A percentile compares a stretch with the other conserved stretches of the same genome.
These are phyloP conservation scores for Crocodylus rhombifer DNA, from an alignment of 2,797 vertebrate genomes.

Conservation along the genomic window DNA sequence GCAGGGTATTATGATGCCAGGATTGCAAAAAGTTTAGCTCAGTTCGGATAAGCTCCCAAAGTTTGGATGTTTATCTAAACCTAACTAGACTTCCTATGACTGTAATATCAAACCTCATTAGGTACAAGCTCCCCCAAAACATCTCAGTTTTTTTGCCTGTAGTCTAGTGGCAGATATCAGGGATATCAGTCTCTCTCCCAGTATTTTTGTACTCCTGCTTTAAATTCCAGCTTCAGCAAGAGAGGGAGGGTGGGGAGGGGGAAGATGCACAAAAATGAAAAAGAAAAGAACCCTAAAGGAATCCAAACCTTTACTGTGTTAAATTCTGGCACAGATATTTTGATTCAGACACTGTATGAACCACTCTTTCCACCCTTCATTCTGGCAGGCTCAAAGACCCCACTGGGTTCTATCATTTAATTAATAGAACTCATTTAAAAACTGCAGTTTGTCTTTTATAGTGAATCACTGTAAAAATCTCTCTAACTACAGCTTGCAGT, in stretches of 20 bases:
- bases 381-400: neutral
- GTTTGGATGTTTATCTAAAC: neutral
- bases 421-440: neutral
- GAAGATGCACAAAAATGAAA: neutral
- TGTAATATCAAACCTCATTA: neutral
- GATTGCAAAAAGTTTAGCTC: neutral
- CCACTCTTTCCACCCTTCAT: neutral
- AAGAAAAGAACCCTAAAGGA: neutral
- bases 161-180: neutral
- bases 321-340: neutral
- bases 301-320: neutral
- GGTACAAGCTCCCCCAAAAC: neutral
- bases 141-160: neutral
- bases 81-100: neutral
- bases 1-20: neutral
- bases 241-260: neutral
- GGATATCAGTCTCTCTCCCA: neutral
- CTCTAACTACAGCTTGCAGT: neutral
- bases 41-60: neutral
- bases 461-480: neutral
- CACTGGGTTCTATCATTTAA: neutral
- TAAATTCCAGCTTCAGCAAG: neutral
- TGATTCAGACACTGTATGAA: neutral
- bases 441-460: neutral
- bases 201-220: neutral